A percentile compares a stretch with the other conserved stretches of the same genome.
phyloP scores from a whole-genome alignment of 2,888 invertebrate species.

The Trichogramma dendrolimi region DNA sequence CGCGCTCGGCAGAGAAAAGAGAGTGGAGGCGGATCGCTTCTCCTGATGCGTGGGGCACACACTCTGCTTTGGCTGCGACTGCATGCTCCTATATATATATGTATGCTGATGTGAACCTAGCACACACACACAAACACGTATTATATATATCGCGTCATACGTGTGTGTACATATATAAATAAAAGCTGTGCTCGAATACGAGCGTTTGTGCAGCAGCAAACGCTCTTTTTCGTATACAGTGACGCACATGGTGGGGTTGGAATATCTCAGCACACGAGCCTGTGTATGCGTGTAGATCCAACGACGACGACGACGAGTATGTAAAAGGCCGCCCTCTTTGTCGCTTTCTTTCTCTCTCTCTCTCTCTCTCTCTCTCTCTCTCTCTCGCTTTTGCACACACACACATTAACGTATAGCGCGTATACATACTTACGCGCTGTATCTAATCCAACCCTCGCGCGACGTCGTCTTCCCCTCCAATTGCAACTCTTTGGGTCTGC shows the following conservation, averaged over 20 bases:
- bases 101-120: too few species aligned
- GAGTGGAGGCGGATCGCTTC: too few species aligned
- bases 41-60: too few species aligned
- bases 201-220: too few species aligned
- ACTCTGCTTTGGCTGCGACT: too few species aligned
- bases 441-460: conserved; percentile 21
- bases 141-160: too few species aligned
- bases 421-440: not conserved
- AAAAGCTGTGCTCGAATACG: too few species aligned
- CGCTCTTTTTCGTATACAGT: too few species aligned
- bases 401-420: conserved; percentile 26
- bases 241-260: not conserved
- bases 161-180: too few species aligned
- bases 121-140: too few species aligned
- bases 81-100: too few species aligned
- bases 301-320: conserved; percentile 18
- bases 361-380: conserved; percentile 26
- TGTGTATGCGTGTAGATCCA: conserved; percentile 12
- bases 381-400: conserved; percentile 17
- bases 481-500: conserved; percentile 7
- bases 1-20: not conserved
- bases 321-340: conserved; percentile 22
- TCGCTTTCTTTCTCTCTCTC: conserved; percentile 21
- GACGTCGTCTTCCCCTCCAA: conserved; percentile 23
- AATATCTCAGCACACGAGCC: not conserved